Conservation (phyloP, 1,140 invertebrate genomes). For the Heliothis subflexa region DNA sequence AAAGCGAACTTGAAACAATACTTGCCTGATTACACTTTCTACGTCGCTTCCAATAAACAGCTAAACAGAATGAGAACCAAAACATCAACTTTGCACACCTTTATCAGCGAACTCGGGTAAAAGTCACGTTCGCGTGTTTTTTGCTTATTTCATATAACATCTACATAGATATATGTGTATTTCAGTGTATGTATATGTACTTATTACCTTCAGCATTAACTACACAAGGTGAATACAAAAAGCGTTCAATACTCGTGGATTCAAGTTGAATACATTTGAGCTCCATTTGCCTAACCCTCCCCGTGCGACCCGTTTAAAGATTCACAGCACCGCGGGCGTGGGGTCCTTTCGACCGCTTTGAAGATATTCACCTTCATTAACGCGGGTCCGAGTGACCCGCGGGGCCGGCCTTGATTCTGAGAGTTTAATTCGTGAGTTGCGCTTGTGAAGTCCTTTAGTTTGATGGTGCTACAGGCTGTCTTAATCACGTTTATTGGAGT, state of each 20-base stretch:
- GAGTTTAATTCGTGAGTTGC: slow-evolving; percentile 41
- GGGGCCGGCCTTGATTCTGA: slow-evolving; percentile 56
- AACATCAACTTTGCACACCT: no score
- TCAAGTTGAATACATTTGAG: slow-evolving; percentile 56
- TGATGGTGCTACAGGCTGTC: slow-evolving; percentile 15
- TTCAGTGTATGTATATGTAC: not conserved
- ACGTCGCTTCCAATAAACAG: no score
- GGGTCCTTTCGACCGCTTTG: slow-evolving; percentile 74
- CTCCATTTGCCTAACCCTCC: slow-evolving; percentile 66
- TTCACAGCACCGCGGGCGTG: slow-evolving; percentile 75
- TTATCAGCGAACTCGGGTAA: no score
- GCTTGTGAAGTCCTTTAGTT: slow-evolving; percentile 19
- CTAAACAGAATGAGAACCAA: no score
- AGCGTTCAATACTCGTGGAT: slow-evolving; percentile 41
- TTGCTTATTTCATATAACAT: no score
- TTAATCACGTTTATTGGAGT: slow-evolving; percentile 16
- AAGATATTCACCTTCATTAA: slow-evolving; percentile 82
- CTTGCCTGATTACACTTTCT: no score
- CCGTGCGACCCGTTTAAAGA: slow-evolving; percentile 77
- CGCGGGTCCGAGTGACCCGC: slow-evolving; percentile 69
- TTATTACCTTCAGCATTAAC: slow-evolving; percentile 11
- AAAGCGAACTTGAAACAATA: no score
- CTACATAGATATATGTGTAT: no score
- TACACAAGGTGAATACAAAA: slow-evolving; percentile 29
- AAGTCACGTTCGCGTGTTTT: no score